Evolutionary conservation across 2,888 invertebrate genomes (phyloP), one percentile per base, ranked within the genome.

Genomic region (Hirtodrosophila histrioides): DNA sequence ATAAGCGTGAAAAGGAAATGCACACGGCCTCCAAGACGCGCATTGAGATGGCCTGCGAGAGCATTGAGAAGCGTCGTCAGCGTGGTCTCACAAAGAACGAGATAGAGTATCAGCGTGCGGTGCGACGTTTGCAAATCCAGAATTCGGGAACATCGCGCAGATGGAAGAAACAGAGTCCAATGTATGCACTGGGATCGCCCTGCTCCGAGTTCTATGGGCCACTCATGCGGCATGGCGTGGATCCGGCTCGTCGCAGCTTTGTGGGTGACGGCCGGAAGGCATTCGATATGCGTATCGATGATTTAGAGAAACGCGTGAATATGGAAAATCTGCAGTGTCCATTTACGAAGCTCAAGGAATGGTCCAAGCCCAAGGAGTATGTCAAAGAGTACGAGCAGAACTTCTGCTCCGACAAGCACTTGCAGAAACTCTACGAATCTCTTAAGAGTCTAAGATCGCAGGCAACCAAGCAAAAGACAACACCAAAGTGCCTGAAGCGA

Each of bases 131-230:
- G 7, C 89, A 92, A 39, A 83, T 86, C 3, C 91, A 91, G 53
- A 90, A 92, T 64, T 78, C 89, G 0, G 92, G 92, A 2, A 57
- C 91, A 0, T 79, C 87, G 0, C 88, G 87, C 27, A 92, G 90
- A 63, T 93, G 93, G 80, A 88, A 90, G 8, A 90, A 91, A 45
- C 89, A 91, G 12, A 92, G 93, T 68, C 91, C 93, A 0, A 90
- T 93, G 17, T 90, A 92, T 1, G 92, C 93, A 0, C 92, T 94
- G 11, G 91, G 90, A 0, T 93, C 94, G 75, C 94, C 93, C 36
- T 92, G 93, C 27, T 95, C 95, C 0, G 94, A 94, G 69, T 87
- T 94, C 27, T 94, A 94, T 89, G 94, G 94, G 0, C 95, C 95
- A 0, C 90, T 94, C 31, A 93, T 94, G 49, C 89, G 95, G 33